Conservation (phyloP, 2,888 invertebrate genomes). For the Geophilus truncorum region DNA sequence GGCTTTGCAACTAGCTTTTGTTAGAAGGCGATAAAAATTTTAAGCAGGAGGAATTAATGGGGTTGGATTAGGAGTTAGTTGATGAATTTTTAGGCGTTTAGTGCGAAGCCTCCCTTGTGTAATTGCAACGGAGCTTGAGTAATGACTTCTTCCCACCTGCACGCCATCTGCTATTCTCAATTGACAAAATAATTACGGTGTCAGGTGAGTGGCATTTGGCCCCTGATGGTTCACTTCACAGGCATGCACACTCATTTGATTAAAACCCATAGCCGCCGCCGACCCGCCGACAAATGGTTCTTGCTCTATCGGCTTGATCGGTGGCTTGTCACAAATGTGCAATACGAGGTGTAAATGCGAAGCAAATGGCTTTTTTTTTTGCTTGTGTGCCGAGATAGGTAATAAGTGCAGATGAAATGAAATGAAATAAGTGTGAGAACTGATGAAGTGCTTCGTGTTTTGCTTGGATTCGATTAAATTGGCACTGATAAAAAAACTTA, state of each 20-base stretch:
- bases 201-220: slow-evolving; percentile 27
- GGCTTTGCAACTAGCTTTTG: neutral
- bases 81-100: neutral
- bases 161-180: slow-evolving; percentile 21
- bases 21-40: neutral
- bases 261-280: slow-evolving; percentile 24
- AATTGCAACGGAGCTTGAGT: slow-evolving; percentile 22
- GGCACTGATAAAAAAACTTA: neutral
- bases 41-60: slow-evolving; percentile 4
- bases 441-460: neutral
- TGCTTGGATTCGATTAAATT: neutral
- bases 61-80: neutral
- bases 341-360: slow-evolving; percentile 8
- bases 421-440: neutral
- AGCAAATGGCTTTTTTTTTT: slow-evolving; percentile 3
- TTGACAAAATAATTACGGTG: slow-evolving; percentile 24
- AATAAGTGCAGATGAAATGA: neutral
- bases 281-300: slow-evolving; percentile 21
- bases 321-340: slow-evolving; percentile 27
- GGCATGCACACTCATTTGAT: slow-evolving; percentile 24
- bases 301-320: slow-evolving; percentile 27
- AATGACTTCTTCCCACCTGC: slow-evolving; percentile 27
- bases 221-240: slow-evolving; percentile 21
- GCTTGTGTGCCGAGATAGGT: neutral
- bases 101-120: slow-evolving; percentile 1